phyloP scores from a whole-genome alignment of 2,888 invertebrate species.

The Nebria brevicollis region DNA sequence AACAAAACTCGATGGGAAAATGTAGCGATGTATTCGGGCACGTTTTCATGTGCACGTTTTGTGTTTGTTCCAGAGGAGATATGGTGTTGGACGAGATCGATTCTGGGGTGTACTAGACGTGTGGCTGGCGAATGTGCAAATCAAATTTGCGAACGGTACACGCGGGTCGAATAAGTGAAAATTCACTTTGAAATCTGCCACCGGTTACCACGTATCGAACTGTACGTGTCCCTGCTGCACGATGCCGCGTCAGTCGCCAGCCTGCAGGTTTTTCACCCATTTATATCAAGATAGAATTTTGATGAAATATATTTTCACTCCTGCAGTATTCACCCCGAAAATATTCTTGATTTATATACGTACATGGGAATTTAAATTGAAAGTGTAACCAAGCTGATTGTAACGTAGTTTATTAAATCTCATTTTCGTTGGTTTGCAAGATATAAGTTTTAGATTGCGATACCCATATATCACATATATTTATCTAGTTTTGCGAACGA shows the following conservation, averaged over 20 bases:
- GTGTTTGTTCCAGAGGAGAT: neutral
- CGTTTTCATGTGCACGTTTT: neutral
- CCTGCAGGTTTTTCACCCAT: neutral
- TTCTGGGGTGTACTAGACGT: neutral
- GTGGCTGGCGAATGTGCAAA: neutral
- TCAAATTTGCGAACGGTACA: neutral
- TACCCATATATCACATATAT: no score
- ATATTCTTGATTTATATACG: neutral
- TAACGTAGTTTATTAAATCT: neutral
- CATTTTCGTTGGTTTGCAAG: neutral
- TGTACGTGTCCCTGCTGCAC: neutral
- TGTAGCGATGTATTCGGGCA: neutral
- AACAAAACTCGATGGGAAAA: neutral
- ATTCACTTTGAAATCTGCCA: slow-evolving; percentile 1
- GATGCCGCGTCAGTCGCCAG: neutral
- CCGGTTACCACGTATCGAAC: neutral
- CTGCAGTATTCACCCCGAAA: neutral
- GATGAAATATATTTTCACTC: neutral
- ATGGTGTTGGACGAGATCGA: neutral
- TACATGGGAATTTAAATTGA: neutral
- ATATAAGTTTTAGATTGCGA: no score
- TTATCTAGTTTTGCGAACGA: no score
- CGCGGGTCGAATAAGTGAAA: neutral
- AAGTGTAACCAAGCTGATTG: neutral
- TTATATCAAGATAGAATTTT: neutral